Conservation (phyloP, 2,797 vertebrate species). For the Channallabes apus region DNA sequence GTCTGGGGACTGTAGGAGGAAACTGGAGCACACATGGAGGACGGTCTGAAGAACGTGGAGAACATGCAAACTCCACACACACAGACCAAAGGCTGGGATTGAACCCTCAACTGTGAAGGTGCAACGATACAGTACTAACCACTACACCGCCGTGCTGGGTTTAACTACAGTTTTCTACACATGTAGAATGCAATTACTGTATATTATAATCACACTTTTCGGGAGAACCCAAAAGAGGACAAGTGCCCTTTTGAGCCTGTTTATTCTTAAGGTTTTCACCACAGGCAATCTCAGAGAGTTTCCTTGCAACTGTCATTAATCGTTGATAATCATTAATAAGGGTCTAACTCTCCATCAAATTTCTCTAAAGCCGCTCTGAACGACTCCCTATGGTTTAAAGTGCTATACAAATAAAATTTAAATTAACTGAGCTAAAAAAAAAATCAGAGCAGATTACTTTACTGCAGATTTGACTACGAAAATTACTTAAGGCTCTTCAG, state of each 20-base stretch:
- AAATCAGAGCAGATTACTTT: neutral
- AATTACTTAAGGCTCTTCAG: neutral
- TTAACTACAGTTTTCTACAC: neutral
- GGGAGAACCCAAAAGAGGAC: neutral
- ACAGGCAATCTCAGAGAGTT: neutral
- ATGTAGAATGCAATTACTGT: too few species aligned
- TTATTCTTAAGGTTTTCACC: neutral
- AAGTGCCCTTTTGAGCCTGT: neutral
- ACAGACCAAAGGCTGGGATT: too few species aligned
- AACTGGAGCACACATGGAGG: too few species aligned
- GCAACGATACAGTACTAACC: neutral
- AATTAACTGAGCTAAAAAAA: neutral
- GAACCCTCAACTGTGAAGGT: too few species aligned
- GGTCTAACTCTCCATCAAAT: neutral
- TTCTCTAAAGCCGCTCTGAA: conserved; percentile 6
- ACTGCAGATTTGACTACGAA: neutral
- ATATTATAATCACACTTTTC: neutral
- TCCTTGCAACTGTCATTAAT: neutral
- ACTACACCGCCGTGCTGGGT: too few species aligned
- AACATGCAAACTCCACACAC: too few species aligned
- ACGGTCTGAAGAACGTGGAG: too few species aligned
- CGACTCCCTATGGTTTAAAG: neutral
- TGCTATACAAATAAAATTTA: neutral
- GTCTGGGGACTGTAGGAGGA: too few species aligned
- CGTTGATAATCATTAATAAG: neutral